These are phyloP conservation scores for Casuarius casuarius DNA, from an alignment of 2,113 vertebrate genomes.

Conservation along the genomic window DNA sequence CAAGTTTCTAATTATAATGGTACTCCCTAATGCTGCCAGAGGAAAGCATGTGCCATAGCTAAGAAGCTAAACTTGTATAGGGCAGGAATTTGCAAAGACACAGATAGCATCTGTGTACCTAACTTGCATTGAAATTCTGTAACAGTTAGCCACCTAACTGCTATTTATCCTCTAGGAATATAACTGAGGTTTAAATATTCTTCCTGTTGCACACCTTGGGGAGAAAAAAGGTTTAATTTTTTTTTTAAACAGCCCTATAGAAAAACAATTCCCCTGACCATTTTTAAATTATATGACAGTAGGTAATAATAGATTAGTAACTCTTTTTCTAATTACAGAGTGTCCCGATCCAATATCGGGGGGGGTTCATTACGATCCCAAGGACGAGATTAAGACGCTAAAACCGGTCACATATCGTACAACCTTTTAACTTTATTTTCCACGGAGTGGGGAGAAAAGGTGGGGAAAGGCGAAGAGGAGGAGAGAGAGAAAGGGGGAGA, in stretches of 20 bases:
- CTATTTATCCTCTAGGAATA: neutral
- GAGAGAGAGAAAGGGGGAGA: no score
- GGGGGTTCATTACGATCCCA: no score
- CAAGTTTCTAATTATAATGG: conserved; percentile 63
- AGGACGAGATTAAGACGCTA: no score
- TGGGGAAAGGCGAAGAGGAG: no score
- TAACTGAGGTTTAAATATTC: neutral
- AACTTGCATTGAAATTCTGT: conserved; percentile 23
- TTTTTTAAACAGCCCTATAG: neutral
- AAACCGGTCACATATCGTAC: no score
- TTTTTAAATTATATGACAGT: neutral
- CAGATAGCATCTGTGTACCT: neutral
- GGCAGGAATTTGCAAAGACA: neutral
- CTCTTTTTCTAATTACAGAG: neutral
- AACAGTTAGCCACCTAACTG: neutral
- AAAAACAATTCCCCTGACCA: neutral
- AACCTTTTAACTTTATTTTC: no score
- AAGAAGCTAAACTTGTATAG: neutral
- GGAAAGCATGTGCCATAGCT: neutral
- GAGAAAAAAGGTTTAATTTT: neutral
- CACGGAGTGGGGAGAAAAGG: no score
- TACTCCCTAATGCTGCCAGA: neutral
- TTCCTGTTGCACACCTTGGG: neutral
- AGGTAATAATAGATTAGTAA: neutral
- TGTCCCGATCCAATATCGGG: no score